Base-by-base conservation (phyloP, 2,888 invertebrate genomes). In the Drosophila histrio region DNA sequence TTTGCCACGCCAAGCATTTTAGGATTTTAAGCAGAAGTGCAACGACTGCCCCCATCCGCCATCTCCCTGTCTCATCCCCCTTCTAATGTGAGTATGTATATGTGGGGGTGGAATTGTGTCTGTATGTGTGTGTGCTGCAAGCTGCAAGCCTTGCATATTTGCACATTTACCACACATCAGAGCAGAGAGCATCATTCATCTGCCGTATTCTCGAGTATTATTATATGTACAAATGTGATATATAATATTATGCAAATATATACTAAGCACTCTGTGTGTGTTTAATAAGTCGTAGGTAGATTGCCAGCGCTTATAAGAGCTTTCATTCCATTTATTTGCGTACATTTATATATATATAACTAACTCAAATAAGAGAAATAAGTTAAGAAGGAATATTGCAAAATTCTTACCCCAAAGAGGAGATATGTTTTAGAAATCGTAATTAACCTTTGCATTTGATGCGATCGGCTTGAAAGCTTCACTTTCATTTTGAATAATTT, bases 1-100 rank as follows among this genome's bases (percentile, higher is more conserved):
- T 83, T 82, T 80, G 86, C 80, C 65, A 69, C 65, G 72, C 73
- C 70, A 72, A 83, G 77, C 84, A 72, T 81, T 82, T 80, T 71
- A 65, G 72, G 64, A 57, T 67, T 78, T 64, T 58, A 69, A 69
- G 68, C 67, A 64, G 39, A 64, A 71, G 47, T 62, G 60, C 54
- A 19, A 26, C 39, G 24, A 4, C 7, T 7, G 21, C 41, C 13
- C 13, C 43, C 11, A 38, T 2, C 9, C 41, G n/a, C n/a, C n/a
- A n/a, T n/a, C n/a, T n/a, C n/a, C n/a, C n/a, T n/a, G n/a, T n/a
- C 15, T 5, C 28, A 6, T 3, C 17, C 1, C 32, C 26, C 19
- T 11, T 24, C 9, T 11, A 28, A 28, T 22, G 22, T 13, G 8
- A 1, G 9, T 30, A 34, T 15, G 22, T 43, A 32, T 11, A n/a